These are phyloP conservation scores for Rissa tridactyla DNA, from an alignment of 2,113 vertebrate species.

Conservation along the genomic window DNA sequence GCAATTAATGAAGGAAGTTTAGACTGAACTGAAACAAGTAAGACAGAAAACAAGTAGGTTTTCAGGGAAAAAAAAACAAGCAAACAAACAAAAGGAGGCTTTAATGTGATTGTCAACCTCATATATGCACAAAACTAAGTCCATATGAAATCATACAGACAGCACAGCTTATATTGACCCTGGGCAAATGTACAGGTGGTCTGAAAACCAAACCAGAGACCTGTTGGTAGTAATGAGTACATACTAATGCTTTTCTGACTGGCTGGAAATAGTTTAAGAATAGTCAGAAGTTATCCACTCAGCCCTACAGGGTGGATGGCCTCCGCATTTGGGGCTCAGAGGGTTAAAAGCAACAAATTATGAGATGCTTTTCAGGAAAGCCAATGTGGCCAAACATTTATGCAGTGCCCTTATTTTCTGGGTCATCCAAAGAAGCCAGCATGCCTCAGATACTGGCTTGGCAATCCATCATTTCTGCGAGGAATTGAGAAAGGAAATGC, in stretches of 20 bases:
- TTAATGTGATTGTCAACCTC: not conserved
- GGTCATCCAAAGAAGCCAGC: not conserved
- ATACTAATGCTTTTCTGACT: not conserved
- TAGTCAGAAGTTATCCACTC: not conserved
- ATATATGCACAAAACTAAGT: not conserved
- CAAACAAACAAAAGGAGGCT: not conserved
- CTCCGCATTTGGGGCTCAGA: not conserved
- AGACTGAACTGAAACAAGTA: not conserved
- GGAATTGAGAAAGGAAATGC: not conserved
- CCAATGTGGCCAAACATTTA: not conserved
- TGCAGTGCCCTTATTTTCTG: not conserved
- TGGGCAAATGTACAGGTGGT: not conserved
- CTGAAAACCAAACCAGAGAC: not conserved
- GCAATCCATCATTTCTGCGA: not conserved
- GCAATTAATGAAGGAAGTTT: not conserved
- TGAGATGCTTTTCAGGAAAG: not conserved
- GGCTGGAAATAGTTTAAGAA: not conserved
- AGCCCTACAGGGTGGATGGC: not conserved
- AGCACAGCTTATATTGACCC: not conserved
- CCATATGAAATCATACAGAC: not conserved
- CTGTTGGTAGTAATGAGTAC: not conserved
- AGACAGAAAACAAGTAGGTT: not conserved
- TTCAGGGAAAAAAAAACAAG: fast-evolving
- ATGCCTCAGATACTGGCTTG: not conserved
- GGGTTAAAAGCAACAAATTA: not conserved